phyloP scores from a whole-genome alignment of 2,113 vertebrate species.

The Hyla sarda region DNA sequence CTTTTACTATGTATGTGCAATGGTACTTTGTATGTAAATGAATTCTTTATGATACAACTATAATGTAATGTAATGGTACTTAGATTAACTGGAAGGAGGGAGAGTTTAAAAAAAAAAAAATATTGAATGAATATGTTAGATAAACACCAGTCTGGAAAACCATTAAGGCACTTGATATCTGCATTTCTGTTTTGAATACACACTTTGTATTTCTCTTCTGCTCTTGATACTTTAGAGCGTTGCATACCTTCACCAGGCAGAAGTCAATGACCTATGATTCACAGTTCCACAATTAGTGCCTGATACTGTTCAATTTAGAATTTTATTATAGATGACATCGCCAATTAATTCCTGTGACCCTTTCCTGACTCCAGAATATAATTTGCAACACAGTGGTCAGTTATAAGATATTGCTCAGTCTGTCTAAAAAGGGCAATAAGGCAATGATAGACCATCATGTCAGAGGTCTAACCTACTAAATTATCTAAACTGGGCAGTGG shows the following conservation, averaged over 20 bases:
- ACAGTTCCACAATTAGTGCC: not conserved
- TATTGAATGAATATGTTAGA: too few species aligned
- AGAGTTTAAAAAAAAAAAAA: too few species aligned
- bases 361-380: conserved; percentile 22
- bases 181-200: not conserved
- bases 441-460: not conserved
- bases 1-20: too few species aligned
- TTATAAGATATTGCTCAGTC: not conserved
- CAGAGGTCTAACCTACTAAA: conserved; percentile 10
- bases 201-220: not conserved
- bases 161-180: not conserved
- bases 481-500: conserved; percentile 6
- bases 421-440: not conserved
- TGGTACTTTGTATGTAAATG: too few species aligned
- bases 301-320: conserved; percentile 26
- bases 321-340: conserved; percentile 21
- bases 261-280: conserved; percentile 1
- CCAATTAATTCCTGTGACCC: conserved; percentile 36
- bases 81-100: too few species aligned
- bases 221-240: not conserved
- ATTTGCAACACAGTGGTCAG: conserved; percentile 23
- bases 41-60: too few species aligned
- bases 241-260: not conserved
- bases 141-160: not conserved
- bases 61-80: too few species aligned